These are phyloP conservation scores for Drosophila ohnishii DNA, from an alignment of 1,140 invertebrate genomes.

Conservation along the genomic window DNA sequence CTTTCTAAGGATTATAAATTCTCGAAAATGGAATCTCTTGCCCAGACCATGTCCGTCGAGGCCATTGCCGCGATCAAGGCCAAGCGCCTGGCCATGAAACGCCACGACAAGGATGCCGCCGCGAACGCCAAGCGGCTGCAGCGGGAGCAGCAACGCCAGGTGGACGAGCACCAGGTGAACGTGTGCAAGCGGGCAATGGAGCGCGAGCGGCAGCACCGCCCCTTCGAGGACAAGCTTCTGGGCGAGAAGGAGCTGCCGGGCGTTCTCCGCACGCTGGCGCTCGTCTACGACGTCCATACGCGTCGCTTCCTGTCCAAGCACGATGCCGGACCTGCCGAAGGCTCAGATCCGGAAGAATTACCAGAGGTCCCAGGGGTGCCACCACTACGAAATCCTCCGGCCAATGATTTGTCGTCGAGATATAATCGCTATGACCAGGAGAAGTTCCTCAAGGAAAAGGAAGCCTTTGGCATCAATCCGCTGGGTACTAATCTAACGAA, in stretches of 20 bases:
- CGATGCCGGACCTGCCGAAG: slow-evolving; percentile 77
- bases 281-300: slow-evolving; percentile 5
- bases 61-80: slow-evolving; percentile 99
- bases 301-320: not conserved
- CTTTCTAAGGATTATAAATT: not conserved
- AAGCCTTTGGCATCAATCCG: slow-evolving; percentile 98
- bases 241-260: slow-evolving; percentile 39
- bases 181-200: slow-evolving; percentile 20
- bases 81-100: slow-evolving; percentile 96
- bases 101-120: slow-evolving; percentile 90
- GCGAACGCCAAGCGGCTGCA: slow-evolving; percentile 83
- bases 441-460: slow-evolving; percentile 89
- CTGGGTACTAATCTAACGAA: slow-evolving; percentile 98
- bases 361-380: slow-evolving; percentile 94
- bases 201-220: slow-evolving; percentile 25
- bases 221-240: slow-evolving; percentile 14
- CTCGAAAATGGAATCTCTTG: slow-evolving; percentile 83
- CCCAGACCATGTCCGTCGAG: slow-evolving; percentile 97
- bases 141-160: not conserved
- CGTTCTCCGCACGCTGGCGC: not conserved
- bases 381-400: slow-evolving; percentile 90
- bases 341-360: slow-evolving; percentile 86
- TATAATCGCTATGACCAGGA: slow-evolving; percentile 99
- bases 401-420: slow-evolving; percentile 88
- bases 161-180: slow-evolving; percentile 5